Conservation (phyloP, 1,140 invertebrate genomes). For the Brachionus asplanchnoidis region DNA sequence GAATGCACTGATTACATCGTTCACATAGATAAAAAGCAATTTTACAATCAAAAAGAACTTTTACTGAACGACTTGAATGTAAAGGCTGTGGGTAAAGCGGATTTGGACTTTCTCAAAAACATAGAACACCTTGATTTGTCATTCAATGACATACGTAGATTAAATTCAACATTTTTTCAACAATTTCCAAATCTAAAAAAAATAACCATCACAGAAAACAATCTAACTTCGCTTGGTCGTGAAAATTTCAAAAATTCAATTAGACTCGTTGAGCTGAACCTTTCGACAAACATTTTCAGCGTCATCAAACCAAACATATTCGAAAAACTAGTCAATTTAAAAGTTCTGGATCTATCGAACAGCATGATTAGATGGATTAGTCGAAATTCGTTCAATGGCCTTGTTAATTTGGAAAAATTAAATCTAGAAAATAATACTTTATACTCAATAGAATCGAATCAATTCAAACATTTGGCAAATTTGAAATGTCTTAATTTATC, state of each 20-base stretch:
- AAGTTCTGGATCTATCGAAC: neutral
- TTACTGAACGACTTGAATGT: neutral
- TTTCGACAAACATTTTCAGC: neutral
- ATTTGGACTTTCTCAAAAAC: neutral
- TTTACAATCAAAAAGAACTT: neutral
- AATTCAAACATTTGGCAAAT: conserved; percentile 13
- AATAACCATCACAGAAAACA: neutral
- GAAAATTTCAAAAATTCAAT: neutral
- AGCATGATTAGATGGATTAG: conserved; percentile 22
- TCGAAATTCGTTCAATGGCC: neutral
- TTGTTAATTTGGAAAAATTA: conserved; percentile 3
- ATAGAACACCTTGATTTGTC: neutral
- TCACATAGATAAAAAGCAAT: neutral
- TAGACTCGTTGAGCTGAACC: neutral
- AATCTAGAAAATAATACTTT: conserved; percentile 8
- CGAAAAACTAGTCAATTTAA: neutral
- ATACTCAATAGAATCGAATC: conserved; percentile 8
- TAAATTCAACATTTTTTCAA: neutral
- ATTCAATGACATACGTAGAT: neutral
- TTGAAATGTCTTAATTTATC: conserved; percentile 14
- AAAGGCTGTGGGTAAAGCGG: neutral
- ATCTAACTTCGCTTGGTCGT: neutral
- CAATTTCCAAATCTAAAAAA: conserved; percentile 18
- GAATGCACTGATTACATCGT: neutral
- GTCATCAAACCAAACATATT: conserved; percentile 17